Conservation (phyloP, 2,797 vertebrate species). For the Manis crassicaudata region DNA sequence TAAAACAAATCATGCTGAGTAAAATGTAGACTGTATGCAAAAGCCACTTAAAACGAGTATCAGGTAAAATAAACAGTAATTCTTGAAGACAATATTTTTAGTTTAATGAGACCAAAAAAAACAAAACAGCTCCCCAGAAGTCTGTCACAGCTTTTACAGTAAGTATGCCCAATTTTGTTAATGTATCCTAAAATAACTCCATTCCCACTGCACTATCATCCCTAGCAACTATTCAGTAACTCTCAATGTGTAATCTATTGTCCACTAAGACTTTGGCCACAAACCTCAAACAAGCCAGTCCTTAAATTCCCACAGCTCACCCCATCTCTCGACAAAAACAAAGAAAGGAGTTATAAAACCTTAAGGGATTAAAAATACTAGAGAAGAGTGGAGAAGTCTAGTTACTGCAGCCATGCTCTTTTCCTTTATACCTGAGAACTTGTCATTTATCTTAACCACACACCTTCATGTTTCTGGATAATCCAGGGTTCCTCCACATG, state of each 20-base stretch:
- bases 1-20: slow-evolving; percentile 15
- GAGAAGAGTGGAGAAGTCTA: neutral
- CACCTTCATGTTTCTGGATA: neutral
- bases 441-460: neutral
- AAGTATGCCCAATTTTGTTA: neutral
- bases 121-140: neutral
- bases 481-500: neutral
- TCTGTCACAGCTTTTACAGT: neutral
- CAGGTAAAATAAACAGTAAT: neutral
- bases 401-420: neutral
- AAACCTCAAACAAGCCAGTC: slow-evolving; percentile 20
- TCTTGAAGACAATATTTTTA: neutral
- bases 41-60: neutral
- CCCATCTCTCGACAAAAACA: neutral
- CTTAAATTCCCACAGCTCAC: neutral
- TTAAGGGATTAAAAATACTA: neutral
- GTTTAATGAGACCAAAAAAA: neutral
- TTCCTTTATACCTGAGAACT: neutral
- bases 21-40: slow-evolving; percentile 18
- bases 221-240: neutral
- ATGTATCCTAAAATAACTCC: neutral
- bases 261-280: neutral
- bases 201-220: neutral
- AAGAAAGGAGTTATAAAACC: neutral
- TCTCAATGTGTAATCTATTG: neutral